phyloP scores from a whole-genome alignment of 2,113 vertebrate genomes.

The Tinamus guttatus region DNA sequence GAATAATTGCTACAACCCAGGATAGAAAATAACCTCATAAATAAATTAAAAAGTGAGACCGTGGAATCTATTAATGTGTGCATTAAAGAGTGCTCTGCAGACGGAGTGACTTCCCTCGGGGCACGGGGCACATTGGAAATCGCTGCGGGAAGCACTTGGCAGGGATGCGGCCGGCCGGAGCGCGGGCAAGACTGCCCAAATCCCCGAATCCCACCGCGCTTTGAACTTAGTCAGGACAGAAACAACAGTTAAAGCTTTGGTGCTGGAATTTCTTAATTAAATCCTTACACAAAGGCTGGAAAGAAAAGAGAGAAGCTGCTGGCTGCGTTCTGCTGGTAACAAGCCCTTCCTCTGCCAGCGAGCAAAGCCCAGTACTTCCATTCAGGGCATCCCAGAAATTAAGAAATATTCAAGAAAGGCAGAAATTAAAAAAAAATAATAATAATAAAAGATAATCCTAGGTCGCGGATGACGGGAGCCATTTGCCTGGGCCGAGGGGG shows the following conservation, averaged over 20 bases:
- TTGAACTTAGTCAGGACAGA: background rate
- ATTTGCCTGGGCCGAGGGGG: background rate
- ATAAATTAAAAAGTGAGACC: background rate
- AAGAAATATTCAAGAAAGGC: background rate
- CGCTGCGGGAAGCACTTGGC: background rate
- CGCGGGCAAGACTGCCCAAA: rapidly evolving
- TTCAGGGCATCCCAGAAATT: no score
- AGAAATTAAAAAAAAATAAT: background rate
- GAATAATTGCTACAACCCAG: background rate
- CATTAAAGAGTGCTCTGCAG: rapidly evolving
- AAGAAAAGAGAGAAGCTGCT: background rate
- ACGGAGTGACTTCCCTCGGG: background rate
- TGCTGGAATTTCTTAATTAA: background rate
- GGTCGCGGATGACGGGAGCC: background rate
- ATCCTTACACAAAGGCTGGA: background rate
- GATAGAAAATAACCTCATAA: background rate
- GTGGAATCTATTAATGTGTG: rapidly evolving
- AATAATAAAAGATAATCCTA: background rate
- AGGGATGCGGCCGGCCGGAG: no score
- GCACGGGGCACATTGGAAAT: background rate
- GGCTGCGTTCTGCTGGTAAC: background rate
- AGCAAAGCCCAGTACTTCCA: background rate
- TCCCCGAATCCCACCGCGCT: background rate
- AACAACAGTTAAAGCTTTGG: background rate
- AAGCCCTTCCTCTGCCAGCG: background rate